Evolutionary conservation across 2,888 invertebrate species (phyloP).

Genomic region (Hypena proboscidalis): DNA sequence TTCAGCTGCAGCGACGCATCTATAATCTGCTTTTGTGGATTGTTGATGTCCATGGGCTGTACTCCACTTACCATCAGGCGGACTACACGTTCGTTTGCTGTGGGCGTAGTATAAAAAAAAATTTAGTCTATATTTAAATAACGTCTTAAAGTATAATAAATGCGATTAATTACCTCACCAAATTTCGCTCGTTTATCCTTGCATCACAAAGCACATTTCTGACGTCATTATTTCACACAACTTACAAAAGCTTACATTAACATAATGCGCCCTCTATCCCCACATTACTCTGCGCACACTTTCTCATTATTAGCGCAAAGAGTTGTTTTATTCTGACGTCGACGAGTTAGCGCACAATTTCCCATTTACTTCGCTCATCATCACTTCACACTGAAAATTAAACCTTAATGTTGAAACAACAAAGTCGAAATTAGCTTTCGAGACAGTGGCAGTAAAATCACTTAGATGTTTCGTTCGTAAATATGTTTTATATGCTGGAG

Average conservation of each 20-base stretch:
- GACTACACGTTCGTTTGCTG: no score
- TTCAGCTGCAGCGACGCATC: no score
- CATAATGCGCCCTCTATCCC: constrained; percentile 28
- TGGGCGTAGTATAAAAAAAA: no score
- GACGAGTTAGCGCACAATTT: constrained; percentile 81
- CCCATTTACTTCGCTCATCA: constrained; percentile 75
- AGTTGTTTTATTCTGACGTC: constrained; percentile 81
- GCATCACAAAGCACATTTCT: background rate
- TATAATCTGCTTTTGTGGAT: no score
- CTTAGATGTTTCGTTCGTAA: constrained; percentile 12
- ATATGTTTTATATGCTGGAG: constrained; percentile 16
- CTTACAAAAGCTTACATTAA: background rate
- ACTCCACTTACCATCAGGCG: no score
- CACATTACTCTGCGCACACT: constrained; percentile 57
- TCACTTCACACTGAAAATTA: constrained; percentile 39
- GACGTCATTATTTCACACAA: background rate
- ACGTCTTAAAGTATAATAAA: no score
- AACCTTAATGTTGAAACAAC: constrained; percentile 37
- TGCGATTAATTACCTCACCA: no score
- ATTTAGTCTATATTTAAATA: no score
- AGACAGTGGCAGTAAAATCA: constrained; percentile 44
- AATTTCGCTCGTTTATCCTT: no score
- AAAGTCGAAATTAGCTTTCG: constrained; percentile 45
- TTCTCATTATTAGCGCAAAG: constrained; percentile 83
- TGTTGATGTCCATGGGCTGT: no score